Conservation (phyloP, 2,888 invertebrate genomes). For the Antheraea yamamai region DNA sequence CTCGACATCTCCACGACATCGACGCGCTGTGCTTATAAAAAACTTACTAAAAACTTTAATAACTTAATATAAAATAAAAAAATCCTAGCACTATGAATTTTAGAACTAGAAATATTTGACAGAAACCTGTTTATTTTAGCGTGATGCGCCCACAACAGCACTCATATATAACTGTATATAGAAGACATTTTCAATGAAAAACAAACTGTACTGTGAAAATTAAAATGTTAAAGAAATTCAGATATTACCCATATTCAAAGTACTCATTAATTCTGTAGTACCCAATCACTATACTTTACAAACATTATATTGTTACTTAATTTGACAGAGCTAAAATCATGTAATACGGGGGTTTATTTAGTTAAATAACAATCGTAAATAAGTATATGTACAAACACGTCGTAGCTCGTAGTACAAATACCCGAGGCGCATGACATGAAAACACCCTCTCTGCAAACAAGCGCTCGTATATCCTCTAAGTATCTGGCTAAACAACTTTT, state of each 20-base stretch:
- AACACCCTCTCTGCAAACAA: slow-evolving; percentile 5
- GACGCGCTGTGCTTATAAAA: no score
- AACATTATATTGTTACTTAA: background rate
- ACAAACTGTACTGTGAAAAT: background rate
- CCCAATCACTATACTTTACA: no score
- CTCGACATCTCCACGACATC: no score
- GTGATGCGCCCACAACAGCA: no score
- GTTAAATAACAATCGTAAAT: background rate
- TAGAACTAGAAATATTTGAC: no score
- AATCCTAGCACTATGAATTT: no score
- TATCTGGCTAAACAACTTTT: background rate
- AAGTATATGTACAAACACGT: background rate
- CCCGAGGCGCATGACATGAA: background rate
- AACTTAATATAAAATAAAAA: no score
- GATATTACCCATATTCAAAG: background rate
- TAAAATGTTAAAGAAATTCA: background rate
- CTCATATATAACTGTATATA: no score
- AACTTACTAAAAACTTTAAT: no score
- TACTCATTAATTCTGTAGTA: no score
- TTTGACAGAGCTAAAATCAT: background rate
- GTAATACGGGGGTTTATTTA: background rate
- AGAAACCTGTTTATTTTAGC: no score
- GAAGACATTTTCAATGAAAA: no score
- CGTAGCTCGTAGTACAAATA: background rate
- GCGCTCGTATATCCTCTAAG: background rate